Conservation (phyloP, 1,140 invertebrate species). For the Cheumatopsyche charites region DNA sequence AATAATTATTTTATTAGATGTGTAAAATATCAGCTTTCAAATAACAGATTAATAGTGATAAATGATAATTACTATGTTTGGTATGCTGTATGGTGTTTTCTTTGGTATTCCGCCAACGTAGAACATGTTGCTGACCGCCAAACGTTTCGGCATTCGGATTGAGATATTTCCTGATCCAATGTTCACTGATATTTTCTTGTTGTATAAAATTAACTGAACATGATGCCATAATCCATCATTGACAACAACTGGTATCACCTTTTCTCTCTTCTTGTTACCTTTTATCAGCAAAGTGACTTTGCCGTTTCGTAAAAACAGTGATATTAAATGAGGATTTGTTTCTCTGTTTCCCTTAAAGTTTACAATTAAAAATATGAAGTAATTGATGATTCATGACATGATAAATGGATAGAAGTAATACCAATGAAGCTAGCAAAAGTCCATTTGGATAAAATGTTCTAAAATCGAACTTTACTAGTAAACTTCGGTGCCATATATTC, state of each 20-base stretch:
- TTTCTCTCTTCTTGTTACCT: slow-evolving; percentile 68
- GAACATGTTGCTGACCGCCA: slow-evolving; percentile 72
- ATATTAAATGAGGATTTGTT: slow-evolving; percentile 74
- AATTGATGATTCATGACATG: not conserved
- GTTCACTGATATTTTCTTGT: slow-evolving; percentile 69
- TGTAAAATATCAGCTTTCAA: too few species aligned
- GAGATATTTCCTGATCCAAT: slow-evolving; percentile 67
- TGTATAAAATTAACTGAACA: slow-evolving; percentile 67
- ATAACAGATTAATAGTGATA: too few species aligned
- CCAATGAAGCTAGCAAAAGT: slow-evolving; percentile 76
- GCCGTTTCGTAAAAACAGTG: slow-evolving; percentile 74
- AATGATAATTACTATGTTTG: slow-evolving; percentile 36
- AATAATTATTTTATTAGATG: too few species aligned
- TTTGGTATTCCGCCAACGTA: slow-evolving; percentile 80
- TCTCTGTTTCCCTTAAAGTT: slow-evolving; percentile 65
- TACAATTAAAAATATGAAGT: not conserved
- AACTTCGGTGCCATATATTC: slow-evolving; percentile 71
- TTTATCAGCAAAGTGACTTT: slow-evolving; percentile 72
- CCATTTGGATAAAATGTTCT: slow-evolving; percentile 86
- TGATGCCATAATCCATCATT: slow-evolving; percentile 88
- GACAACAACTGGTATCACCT: slow-evolving; percentile 66
- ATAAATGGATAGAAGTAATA: slow-evolving; percentile 54
- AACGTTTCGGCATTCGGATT: slow-evolving; percentile 71
- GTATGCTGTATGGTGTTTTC: slow-evolving; percentile 51
- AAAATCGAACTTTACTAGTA: slow-evolving; percentile 81